Evolutionary conservation across 2,888 invertebrate genomes (phyloP).

Genomic region (Netelia inedita): DNA sequence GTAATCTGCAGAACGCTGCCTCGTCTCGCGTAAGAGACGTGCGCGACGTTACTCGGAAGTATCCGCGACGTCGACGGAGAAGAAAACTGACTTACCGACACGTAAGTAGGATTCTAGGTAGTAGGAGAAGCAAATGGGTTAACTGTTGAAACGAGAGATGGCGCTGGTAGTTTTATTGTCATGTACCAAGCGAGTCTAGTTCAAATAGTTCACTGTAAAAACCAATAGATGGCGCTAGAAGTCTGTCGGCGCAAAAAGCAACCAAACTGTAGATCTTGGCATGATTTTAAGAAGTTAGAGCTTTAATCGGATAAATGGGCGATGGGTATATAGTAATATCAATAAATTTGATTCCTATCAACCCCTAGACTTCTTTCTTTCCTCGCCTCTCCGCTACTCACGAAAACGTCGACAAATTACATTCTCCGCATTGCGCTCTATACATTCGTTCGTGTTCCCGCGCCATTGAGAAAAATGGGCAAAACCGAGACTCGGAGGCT

Average conservation of each 20-base stretch:
- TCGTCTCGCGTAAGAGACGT: not conserved
- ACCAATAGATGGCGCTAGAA: not conserved
- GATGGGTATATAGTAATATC: slow-evolving; percentile 39
- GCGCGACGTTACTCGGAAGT: too few species aligned
- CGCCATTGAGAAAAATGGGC: slow-evolving; percentile 38
- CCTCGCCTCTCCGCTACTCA: slow-evolving; percentile 18
- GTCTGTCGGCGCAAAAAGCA: not conserved
- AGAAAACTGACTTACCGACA: too few species aligned
- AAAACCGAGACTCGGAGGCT: slow-evolving; percentile 24
- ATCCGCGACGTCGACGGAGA: too few species aligned
- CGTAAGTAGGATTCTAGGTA: too few species aligned
- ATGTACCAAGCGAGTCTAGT: too few species aligned
- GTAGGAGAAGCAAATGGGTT: too few species aligned
- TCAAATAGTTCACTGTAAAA: not conserved
- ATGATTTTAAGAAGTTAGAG: slow-evolving; percentile 3
- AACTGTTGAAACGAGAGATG: too few species aligned
- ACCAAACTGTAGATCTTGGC: too few species aligned
- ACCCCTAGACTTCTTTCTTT: slow-evolving; percentile 10
- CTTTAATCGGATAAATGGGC: slow-evolving; percentile 41
- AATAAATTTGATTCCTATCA: slow-evolving; percentile 65
- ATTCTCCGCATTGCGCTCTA: slow-evolving; percentile 45
- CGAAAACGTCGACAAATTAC: slow-evolving; percentile 34
- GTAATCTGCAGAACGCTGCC: not conserved
- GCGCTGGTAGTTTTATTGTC: not conserved
- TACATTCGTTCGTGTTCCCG: slow-evolving; percentile 25